Evolutionary conservation across 1,140 invertebrate genomes (phyloP).

Genomic region (Megathymus violae): DNA sequence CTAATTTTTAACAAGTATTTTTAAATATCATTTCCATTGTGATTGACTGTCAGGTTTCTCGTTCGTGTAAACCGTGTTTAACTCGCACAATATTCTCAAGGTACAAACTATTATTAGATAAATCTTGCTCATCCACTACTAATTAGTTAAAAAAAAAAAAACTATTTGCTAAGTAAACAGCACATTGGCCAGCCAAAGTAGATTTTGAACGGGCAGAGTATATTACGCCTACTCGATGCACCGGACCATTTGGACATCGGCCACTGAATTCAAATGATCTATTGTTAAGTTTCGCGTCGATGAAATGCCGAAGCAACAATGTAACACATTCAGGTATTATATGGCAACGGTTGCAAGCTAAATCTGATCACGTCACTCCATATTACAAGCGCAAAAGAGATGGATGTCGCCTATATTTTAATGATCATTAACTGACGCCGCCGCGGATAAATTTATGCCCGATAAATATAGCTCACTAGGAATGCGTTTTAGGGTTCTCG

Average conservation of each 20-base stretch:
- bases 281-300: conserved; percentile 51
- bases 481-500: conserved; percentile 24
- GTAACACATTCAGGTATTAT: conserved; percentile 18
- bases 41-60: background rate
- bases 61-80: conserved; percentile 9
- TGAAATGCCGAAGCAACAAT: conserved; percentile 32
- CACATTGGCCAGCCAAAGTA: conserved; percentile 41
- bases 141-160: conserved; percentile 49
- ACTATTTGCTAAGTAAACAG: conserved; percentile 51
- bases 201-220: background rate
- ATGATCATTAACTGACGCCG: conserved; percentile 13
- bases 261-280: conserved; percentile 58
- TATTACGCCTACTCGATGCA: conserved; percentile 42
- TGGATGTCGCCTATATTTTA: conserved; percentile 11
- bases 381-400: conserved; percentile 17
- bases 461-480: conserved; percentile 23
- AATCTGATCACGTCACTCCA: conserved; percentile 26
- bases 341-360: conserved; percentile 25
- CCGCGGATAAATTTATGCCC: conserved; percentile 15
- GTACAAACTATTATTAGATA: conserved; percentile 30
- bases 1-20: too few relatives aligned
- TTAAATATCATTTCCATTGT: conserved; percentile 7
- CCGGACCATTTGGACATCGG: conserved; percentile 49
- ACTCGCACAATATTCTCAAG: conserved; percentile 26
- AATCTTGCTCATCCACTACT: conserved; percentile 41